These are phyloP conservation scores for Neolamprologus longior DNA, from an alignment of 2,113 vertebrate species.

Conservation along the genomic window DNA sequence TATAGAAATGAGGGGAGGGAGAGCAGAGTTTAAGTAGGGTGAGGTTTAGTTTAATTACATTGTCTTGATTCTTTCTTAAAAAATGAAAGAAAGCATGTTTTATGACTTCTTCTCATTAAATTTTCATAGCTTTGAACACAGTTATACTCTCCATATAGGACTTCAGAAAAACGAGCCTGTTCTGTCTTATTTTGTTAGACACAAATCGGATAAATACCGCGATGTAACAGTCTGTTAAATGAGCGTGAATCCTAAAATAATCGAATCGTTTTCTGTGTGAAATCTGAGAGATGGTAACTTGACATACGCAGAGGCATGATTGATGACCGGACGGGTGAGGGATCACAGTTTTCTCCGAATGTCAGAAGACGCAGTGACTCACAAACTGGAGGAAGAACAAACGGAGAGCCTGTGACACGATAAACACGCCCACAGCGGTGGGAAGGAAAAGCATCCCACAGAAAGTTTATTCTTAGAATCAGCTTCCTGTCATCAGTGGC, in stretches of 20 bases:
- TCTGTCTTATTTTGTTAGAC: background rate
- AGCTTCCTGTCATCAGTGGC: constrained; percentile 20
- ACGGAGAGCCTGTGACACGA: background rate
- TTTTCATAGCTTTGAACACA: background rate
- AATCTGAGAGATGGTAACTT: background rate
- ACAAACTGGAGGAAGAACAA: background rate
- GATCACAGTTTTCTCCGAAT: background rate
- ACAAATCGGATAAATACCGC: background rate
- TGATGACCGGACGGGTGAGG: background rate
- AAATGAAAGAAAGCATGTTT: background rate
- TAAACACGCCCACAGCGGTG: background rate
- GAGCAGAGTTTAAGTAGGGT: background rate
- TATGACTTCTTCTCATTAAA: background rate
- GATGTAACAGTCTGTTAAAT: background rate
- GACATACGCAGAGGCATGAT: background rate
- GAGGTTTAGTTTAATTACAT: background rate
- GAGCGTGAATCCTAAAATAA: background rate
- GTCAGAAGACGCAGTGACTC: background rate
- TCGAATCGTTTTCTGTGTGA: background rate
- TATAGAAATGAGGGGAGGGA: background rate
- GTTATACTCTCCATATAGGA: background rate
- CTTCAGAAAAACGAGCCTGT: background rate
- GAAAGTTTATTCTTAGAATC: constrained; percentile 27
- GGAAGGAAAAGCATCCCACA: constrained; percentile 1
- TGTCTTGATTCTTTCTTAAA: background rate